A percentile compares a stretch with the other conserved stretches of the same genome.
Conservation (phyloP, 2,113 vertebrate genomes). For the Platichthys flesus region DNA sequence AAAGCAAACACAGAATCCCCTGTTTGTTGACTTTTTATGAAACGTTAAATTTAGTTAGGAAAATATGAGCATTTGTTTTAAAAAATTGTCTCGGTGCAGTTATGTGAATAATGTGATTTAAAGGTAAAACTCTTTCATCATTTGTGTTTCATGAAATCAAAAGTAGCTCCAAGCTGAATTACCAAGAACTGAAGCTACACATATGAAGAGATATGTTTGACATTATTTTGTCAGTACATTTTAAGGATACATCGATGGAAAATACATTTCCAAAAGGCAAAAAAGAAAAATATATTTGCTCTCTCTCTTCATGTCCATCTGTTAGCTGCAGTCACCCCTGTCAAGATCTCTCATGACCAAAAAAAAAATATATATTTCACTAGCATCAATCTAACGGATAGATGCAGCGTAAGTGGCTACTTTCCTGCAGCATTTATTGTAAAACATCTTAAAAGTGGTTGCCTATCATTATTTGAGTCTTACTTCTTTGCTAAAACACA, state of each 20-base stretch:
- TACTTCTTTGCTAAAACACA: conserved; percentile 12
- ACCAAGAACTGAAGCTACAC: background rate
- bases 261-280: no score
- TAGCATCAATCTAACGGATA: conserved; percentile 2
- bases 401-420: conserved; percentile 2
- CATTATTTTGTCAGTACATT: background rate
- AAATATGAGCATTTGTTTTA: conserved; percentile 21
- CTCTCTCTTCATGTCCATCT: background rate
- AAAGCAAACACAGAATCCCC: conserved; percentile 58
- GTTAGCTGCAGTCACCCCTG: background rate
- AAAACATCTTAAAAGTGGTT: background rate
- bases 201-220: background rate
- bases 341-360: background rate
- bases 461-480: background rate
- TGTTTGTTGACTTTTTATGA: conserved; percentile 36
- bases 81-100: conserved; percentile 11
- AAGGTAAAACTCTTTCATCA: conserved; percentile 44
- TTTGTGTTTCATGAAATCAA: conserved; percentile 29
- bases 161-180: conserved; percentile 26
- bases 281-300: no score
- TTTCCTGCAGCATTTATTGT: background rate
- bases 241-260: no score
- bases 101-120: conserved; percentile 31
- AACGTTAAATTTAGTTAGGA: conserved; percentile 28
- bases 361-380: background rate